Percentiles rank a stretch among this genome's conserved stretches.
These are phyloP conservation scores for Liasis olivaceus DNA, from an alignment of 2,797 vertebrate species.

Conservation along the genomic window DNA sequence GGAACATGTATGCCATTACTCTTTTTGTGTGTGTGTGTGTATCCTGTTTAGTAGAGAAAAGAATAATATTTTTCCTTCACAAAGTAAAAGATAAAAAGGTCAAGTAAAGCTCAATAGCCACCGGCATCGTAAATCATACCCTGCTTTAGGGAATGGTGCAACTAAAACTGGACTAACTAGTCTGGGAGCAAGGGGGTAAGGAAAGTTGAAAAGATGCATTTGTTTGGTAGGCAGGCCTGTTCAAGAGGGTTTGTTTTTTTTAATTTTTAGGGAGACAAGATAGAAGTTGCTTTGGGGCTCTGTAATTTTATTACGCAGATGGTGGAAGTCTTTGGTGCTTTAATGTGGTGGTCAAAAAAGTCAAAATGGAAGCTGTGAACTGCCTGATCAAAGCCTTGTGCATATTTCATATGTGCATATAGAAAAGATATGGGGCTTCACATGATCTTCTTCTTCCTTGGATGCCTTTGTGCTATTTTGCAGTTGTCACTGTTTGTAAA, in stretches of 20 bases:
- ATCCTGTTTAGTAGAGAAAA: background rate
- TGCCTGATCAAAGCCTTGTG: too few relatives aligned
- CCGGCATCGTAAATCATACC: background rate
- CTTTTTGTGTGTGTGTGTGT: background rate
- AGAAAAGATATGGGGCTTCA: too few relatives aligned
- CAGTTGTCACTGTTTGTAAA: background rate
- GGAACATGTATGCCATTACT: too few relatives aligned
- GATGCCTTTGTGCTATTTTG: background rate
- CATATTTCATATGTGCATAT: too few relatives aligned
- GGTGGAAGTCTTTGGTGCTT: background rate
- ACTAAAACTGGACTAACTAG: slow-evolving; percentile 3
- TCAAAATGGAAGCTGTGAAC: background rate
- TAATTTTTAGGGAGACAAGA: background rate
- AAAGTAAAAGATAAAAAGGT: background rate
- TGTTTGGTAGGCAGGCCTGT: background rate
- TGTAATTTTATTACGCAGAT: background rate
- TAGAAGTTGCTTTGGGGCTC: background rate
- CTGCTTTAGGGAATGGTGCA: background rate
- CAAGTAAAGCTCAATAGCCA: background rate
- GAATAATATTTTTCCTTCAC: background rate
- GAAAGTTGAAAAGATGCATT: background rate
- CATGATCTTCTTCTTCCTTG: too few relatives aligned
- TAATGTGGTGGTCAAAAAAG: background rate
- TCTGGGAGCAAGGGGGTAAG: background rate
- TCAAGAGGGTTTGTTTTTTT: background rate